Conservation (phyloP, 2,888 invertebrate genomes). For the Drosophila setosimentum region DNA sequence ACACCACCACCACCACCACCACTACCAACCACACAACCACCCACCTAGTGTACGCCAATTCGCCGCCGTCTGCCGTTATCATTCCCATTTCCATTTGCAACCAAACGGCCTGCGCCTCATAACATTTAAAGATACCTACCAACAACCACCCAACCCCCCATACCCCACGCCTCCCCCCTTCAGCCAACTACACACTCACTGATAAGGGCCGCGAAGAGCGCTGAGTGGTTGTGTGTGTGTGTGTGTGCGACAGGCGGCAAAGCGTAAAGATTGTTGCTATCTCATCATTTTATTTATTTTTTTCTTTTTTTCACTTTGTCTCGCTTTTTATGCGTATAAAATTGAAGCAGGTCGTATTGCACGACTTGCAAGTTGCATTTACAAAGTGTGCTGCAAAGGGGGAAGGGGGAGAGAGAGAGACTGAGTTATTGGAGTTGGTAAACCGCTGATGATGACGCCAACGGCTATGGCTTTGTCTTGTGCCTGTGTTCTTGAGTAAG, state of each 20-base stretch:
- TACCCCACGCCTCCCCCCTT: neutral
- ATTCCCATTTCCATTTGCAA: slow-evolving; percentile 10
- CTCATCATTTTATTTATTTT: slow-evolving; percentile 30
- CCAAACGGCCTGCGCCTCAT: slow-evolving; percentile 56
- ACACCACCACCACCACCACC: neutral
- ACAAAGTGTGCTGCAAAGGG: neutral
- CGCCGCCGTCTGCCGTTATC: slow-evolving; percentile 1
- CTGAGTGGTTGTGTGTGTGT: neutral
- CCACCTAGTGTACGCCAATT: neutral
- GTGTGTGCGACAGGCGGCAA: slow-evolving; percentile 4
- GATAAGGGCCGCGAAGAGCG: slow-evolving; percentile 41
- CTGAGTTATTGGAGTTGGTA: neutral
- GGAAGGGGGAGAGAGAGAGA: neutral
- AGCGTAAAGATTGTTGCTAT: slow-evolving; percentile 49
- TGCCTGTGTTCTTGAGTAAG: slow-evolving; percentile 19
- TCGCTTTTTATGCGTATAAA: slow-evolving; percentile 57
- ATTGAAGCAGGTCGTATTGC: slow-evolving; percentile 40
- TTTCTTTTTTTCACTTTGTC: slow-evolving; percentile 35
- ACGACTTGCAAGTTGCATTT: slow-evolving; percentile 40
- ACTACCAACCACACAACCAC: neutral
- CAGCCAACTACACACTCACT: slow-evolving; percentile 11
- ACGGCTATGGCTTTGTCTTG: slow-evolving; percentile 63
- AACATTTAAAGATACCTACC: slow-evolving; percentile 59
- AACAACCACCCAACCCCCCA: too few species aligned
- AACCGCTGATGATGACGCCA: slow-evolving; percentile 33